Evolutionary conservation across 35 echinoderm and acorn worm genomes (phyloP).

Genomic region (Apostichopus japonicus): DNA sequence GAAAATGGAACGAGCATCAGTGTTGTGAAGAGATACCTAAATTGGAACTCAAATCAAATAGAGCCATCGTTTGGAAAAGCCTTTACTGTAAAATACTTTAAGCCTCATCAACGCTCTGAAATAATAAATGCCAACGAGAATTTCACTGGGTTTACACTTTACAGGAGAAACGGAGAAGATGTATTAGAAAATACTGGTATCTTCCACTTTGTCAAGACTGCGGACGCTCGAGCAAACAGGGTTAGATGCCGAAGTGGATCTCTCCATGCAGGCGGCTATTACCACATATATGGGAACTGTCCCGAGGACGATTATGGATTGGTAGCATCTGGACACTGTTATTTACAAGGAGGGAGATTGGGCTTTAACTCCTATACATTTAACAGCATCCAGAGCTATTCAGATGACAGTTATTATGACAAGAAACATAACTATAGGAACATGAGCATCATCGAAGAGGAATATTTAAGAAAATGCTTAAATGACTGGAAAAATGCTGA

Average conservation of each 20-base stretch:
- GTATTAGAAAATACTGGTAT: neutral
- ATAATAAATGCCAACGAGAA: neutral
- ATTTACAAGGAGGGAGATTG: neutral
- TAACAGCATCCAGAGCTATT: neutral
- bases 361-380: neutral
- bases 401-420: neutral
- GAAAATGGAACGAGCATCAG: neutral
- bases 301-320: neutral
- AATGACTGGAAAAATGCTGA: neutral
- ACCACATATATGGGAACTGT: slow-evolving; percentile 3
- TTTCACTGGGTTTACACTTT: slow-evolving; percentile 7
- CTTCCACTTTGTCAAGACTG: slow-evolving; percentile 13
- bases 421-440: neutral
- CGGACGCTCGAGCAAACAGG: neutral
- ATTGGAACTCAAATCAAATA: neutral
- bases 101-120: neutral
- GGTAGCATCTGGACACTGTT: slow-evolving; percentile 4
- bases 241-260: neutral
- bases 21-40: neutral
- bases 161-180: neutral
- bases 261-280: slow-evolving; percentile 4
- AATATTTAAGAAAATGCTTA: neutral
- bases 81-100: neutral
- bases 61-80: neutral
- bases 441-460: neutral